Percentiles rank a stretch among this genome's conserved stretches.
Evolutionary conservation across 2,113 vertebrate species (phyloP).

Genomic region (Mobula hypostoma): DNA sequence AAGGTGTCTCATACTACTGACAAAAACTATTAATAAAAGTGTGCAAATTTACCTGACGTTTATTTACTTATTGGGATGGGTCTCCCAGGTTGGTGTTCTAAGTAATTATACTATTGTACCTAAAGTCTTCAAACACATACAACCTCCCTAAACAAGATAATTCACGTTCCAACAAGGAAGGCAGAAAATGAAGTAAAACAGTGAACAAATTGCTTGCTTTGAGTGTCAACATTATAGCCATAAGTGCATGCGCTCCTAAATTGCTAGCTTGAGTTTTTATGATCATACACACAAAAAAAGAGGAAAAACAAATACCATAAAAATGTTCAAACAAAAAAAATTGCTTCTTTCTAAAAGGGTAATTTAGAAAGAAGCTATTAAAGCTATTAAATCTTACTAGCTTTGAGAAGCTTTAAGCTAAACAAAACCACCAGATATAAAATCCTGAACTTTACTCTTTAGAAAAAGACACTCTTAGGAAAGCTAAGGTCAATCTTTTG

Average conservation of each 20-base stretch:
- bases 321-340: not conserved
- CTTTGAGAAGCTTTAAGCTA: not conserved
- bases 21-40: not conserved
- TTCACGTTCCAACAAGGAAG: not conserved
- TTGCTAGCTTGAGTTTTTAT: not conserved
- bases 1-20: not conserved
- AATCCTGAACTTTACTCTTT: not conserved
- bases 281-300: not conserved
- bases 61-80: not conserved
- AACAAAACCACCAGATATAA: not conserved
- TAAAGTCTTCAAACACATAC: not conserved
- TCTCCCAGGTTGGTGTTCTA: not conserved
- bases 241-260: not conserved
- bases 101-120: not conserved
- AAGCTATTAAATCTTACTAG: not conserved
- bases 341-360: not conserved
- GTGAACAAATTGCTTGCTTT: not conserved
- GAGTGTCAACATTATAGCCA: not conserved
- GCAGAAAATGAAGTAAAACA: not conserved
- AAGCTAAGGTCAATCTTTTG: not conserved
- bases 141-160: not conserved
- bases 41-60: not conserved
- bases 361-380: no score
- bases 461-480: not conserved
- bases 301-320: not conserved